Base-by-base conservation (phyloP, 2,113 vertebrate genomes). In the Dipodomys stephensi region DNA sequence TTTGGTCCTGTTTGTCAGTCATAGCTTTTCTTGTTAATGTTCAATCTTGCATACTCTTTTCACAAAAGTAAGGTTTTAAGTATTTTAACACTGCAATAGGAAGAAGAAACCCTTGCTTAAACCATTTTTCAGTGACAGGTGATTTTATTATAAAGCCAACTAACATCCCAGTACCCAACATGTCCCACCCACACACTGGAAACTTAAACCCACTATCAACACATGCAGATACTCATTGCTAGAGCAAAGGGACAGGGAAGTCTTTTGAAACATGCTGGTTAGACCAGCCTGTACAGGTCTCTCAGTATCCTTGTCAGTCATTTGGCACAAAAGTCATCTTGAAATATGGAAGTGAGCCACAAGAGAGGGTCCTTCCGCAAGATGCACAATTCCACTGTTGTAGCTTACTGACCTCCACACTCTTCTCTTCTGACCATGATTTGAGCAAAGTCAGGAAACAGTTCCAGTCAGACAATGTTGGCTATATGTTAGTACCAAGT, bases 21-120 rank as follows among this genome's bases (percentile, higher is more conserved):
- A 49, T 67, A 39, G n/a, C 32, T 64, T 81, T 46, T 32, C 64
- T 30, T 65, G 73, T 62, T 72, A 60, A 46, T 39, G 10, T 72
- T 77, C 64, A 49, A 5, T 83, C 71, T 87, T 53, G 10, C 64
- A 35, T 25, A n/a, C 57, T 72, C 30, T 69, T 49, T 6, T 20
- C 60, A 85, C 49, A 84, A 81, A 25, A 22, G n/a, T 28, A n/a
- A 60, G 15, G 60, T 83, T 79, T 87, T 88, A 94, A 83, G 69
- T 44, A 77, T 30, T 25, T 82, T 83, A 67, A 32, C 25, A 30
- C 28, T 73, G 46, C 91, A 57, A 27, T 81, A 39, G 18, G 11
- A 94, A 85, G 28, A 79, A 65, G 32, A 57, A 74, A n/a, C 27
- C 19, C 57, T 85, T 62, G 60, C 49, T 90, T 85, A 71, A 20